These are phyloP conservation scores for Emmelina monodactyla DNA, from an alignment of 2,888 invertebrate genomes.

Conservation along the genomic window DNA sequence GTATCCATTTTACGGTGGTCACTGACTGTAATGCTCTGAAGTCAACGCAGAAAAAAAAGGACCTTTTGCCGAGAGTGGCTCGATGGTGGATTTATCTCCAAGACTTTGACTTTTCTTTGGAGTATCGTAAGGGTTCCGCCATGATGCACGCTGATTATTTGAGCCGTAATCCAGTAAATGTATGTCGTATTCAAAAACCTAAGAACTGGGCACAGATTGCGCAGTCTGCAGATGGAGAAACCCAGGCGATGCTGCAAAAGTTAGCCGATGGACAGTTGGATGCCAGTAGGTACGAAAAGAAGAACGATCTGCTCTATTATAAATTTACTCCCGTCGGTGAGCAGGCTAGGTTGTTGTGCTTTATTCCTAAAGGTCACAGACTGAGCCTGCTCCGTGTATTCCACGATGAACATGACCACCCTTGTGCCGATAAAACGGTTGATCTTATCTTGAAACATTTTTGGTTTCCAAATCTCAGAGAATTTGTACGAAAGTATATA, in stretches of 20 bases:
- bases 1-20: conserved; percentile 4
- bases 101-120: neutral
- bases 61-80: conserved; percentile 3
- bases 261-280: conserved; percentile 5
- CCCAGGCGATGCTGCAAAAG: neutral
- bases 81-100: conserved; percentile 1
- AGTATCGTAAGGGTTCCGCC: neutral
- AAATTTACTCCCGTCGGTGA: conserved; percentile 4
- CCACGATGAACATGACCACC: conserved; percentile 11
- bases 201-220: neutral
- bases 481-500: conserved; percentile 5
- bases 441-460: conserved; percentile 13
- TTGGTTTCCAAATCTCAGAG: conserved; percentile 13
- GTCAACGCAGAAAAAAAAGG: neutral
- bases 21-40: conserved; percentile 2
- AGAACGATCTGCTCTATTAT: conserved; percentile 7
- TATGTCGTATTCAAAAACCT: neutral
- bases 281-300: conserved; percentile 2
- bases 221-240: neutral
- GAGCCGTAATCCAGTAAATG: neutral
- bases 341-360: conserved; percentile 3
- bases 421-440: conserved; percentile 9
- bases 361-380: conserved; percentile 6
- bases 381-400: conserved; percentile 5
- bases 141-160: neutral